phyloP scores from a whole-genome alignment of 2,888 invertebrate genomes.

The Lasioglossum zephyrum region DNA sequence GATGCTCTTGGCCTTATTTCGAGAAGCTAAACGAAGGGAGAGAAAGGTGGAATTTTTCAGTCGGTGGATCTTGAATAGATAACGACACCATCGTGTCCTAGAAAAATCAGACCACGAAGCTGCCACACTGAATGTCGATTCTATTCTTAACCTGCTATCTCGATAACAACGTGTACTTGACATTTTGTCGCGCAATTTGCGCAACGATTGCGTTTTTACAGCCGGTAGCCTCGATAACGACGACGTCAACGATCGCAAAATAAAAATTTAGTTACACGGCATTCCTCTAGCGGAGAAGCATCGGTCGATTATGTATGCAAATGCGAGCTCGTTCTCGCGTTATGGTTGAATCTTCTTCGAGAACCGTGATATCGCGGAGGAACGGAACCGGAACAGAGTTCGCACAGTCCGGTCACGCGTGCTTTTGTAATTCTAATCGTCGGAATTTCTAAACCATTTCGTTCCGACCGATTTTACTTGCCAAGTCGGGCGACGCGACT shows the following conservation, averaged over 20 bases:
- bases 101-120: neutral
- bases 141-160: constrained; percentile 8
- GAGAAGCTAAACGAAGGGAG: neutral
- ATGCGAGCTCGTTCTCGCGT: neutral
- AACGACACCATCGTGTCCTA: neutral
- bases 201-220: constrained; percentile 21
- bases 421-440: constrained; percentile 78
- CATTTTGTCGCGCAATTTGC: constrained; percentile 27
- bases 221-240: neutral
- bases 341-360: neutral
- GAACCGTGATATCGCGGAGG: constrained; percentile 27
- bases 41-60: neutral
- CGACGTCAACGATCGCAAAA: neutral
- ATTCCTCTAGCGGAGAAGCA: neutral
- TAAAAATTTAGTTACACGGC: neutral
- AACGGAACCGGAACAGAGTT: constrained; percentile 67
- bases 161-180: constrained; percentile 15
- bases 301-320: neutral
- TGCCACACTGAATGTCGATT: neutral
- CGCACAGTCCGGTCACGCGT: constrained; percentile 74
- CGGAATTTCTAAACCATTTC: constrained; percentile 77
- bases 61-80: neutral
- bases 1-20: neutral
- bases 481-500: constrained; percentile 56
- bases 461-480: constrained; percentile 54